Conservation (phyloP, 2,797 vertebrate species). For the Melanotaenia parkinsoni region DNA sequence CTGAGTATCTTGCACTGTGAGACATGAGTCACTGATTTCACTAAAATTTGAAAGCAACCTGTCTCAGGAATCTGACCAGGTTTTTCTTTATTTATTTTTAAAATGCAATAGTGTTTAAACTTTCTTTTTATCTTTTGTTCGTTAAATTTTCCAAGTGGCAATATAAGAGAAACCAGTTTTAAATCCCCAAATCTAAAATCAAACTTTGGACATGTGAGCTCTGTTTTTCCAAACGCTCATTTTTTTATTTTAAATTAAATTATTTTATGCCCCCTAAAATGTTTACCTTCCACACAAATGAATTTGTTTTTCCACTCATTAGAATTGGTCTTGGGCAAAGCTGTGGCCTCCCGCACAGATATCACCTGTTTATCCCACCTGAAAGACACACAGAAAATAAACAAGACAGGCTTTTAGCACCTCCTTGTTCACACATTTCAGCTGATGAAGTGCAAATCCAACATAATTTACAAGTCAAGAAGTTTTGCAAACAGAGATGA, state of each 20-base stretch:
- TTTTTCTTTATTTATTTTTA: no score
- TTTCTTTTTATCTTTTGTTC: not conserved
- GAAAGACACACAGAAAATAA: conserved; percentile 36
- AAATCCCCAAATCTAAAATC: not conserved
- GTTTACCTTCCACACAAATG: conserved; percentile 95
- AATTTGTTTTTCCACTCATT: conserved; percentile 92
- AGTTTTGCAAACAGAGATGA: not conserved
- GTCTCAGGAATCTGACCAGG: not conserved
- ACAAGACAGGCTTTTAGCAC: not conserved
- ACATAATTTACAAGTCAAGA: not conserved
- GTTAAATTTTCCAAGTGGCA: not conserved
- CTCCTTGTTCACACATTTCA: not conserved
- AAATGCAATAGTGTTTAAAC: no score
- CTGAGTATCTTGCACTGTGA: no score
- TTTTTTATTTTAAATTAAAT: not conserved
- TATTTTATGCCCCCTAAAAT: not conserved
- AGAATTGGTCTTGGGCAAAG: conserved; percentile 85
- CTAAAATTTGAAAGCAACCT: not conserved
- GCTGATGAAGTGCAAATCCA: not conserved
- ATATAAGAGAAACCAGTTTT: not conserved
- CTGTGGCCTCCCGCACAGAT: conserved; percentile 91
- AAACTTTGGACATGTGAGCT: not conserved
- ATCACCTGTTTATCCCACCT: conserved; percentile 92
- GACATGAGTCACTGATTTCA: no score
- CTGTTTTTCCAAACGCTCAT: not conserved